Evolutionary conservation across 2,888 invertebrate species (phyloP).

Genomic region (Xestobium rufovillosum): DNA sequence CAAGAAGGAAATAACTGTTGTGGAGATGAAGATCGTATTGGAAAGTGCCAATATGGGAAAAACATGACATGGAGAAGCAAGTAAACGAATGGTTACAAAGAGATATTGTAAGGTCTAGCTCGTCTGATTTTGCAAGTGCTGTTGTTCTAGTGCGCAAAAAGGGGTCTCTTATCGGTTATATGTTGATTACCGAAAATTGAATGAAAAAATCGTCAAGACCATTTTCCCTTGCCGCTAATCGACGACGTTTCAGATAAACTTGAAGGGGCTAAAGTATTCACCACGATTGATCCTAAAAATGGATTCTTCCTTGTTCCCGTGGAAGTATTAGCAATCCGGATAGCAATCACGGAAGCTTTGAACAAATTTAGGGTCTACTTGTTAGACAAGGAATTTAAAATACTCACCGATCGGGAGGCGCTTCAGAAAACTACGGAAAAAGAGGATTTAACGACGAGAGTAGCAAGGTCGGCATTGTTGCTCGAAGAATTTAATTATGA

Average conservation of each 20-base stretch:
- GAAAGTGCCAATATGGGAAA: constrained; percentile 16
- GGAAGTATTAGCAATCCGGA: constrained; percentile 32
- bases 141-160: constrained; percentile 18
- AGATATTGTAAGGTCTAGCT: too few species aligned
- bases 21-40: constrained; percentile 5
- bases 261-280: constrained; percentile 28
- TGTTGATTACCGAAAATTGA: too few species aligned
- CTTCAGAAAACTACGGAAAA: constrained; percentile 26
- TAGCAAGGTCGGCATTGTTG: constrained; percentile 31
- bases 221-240: constrained; percentile 16
- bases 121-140: too few species aligned
- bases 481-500: constrained; percentile 28
- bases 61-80: constrained; percentile 15
- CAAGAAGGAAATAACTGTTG: background rate
- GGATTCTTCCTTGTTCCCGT: constrained; percentile 35
- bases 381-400: constrained; percentile 28
- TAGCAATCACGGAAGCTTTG: constrained; percentile 31
- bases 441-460: too few species aligned
- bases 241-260: too few species aligned
- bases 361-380: constrained; percentile 33
- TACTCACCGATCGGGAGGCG: constrained; percentile 33
- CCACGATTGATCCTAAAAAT: constrained; percentile 31
- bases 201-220: too few species aligned
- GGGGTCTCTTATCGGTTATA: too few species aligned
- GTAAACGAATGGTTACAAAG: too few species aligned